Conservation (phyloP, 2,797 vertebrate species). For the Sylvilagus floridanus region DNA sequence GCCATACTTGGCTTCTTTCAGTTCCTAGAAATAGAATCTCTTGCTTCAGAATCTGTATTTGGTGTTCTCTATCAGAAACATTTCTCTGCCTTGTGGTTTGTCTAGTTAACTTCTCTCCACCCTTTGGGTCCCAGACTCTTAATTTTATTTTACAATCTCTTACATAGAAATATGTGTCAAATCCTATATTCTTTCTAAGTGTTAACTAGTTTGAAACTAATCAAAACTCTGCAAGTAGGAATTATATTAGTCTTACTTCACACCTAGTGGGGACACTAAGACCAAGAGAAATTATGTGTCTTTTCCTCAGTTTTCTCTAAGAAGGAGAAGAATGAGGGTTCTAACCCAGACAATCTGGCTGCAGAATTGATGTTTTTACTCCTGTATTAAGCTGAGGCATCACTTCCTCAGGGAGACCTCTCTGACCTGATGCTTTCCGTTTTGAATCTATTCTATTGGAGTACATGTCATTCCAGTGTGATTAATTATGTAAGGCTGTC, state of each 20-base stretch:
- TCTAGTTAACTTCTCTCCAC: conserved; percentile 27
- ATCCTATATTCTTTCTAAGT: conserved; percentile 35
- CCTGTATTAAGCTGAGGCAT: neutral
- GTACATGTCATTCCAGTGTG: neutral
- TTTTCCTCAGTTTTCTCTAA: neutral
- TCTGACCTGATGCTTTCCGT: neutral
- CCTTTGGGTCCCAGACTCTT: conserved; percentile 5
- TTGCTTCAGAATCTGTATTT: neutral
- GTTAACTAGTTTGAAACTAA: conserved; percentile 36
- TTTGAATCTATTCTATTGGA: neutral
- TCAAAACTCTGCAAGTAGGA: conserved; percentile 9
- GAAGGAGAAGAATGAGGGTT: neutral
- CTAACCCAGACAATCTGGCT: neutral
- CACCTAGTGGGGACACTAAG: neutral
- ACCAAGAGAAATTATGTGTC: neutral
- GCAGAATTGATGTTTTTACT: neutral
- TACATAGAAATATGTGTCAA: neutral
- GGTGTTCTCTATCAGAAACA: neutral
- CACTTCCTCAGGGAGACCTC: neutral
- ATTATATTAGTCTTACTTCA: conserved; percentile 36
- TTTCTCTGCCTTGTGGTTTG: neutral
- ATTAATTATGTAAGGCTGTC: conserved; percentile 1
- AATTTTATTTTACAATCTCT: conserved; percentile 42
- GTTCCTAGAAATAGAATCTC: neutral
- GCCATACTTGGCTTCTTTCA: neutral